Evolutionary conservation across 2,888 invertebrate species (phyloP), one percentile per base, ranked within the genome.

Genomic region (Lepidochitona cinerea): DNA sequence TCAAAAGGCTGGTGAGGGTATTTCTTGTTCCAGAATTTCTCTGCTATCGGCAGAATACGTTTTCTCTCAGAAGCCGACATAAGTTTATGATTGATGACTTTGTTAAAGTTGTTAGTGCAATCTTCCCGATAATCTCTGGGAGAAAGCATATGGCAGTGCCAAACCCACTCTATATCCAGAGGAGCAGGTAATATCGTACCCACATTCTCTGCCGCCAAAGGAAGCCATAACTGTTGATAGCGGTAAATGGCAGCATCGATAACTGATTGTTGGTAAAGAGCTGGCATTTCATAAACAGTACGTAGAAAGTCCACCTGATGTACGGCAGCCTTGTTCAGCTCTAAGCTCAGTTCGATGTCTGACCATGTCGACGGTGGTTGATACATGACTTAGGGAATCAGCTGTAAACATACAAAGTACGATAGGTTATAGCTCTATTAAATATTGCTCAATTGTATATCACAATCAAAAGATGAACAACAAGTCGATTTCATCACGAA

Each of bases 141-240:
- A 1, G 85, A 79, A 52, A 87, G 77, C 83, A 87, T 83, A 75
- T 87, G 87, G n/a, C 85, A 85, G 76, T 91, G 90, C 91, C 91
- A 91, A 12, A 91, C 84, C 91, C 91, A 91, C 75, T 91, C 89
- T 5, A 91, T 87, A 77, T 91, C 90, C 36, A 91, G 71, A n/a
- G 91, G 91, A 5, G 91, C 89, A 35, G 86, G 87, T 14, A 88
- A 77, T 52, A 84, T 84, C 18, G 78, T 69, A 68, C 81, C 82
- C 7, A 37, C 75, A 23, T 53, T 18, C 18, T 66, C 64, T n/a
- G 84, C 87, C 78, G 88, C 86, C 77, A 90, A 81, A 9, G 91
- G 91, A 37, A 91, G 82, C 91, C 91, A 91, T 70, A 76, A 85
- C 49, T 76, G 77, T 75, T 90, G 90, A 77, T 91, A 91, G 18